These are phyloP conservation scores for Spialia ferax DNA, from an alignment of 2,888 invertebrate genomes.

Conservation along the genomic window DNA sequence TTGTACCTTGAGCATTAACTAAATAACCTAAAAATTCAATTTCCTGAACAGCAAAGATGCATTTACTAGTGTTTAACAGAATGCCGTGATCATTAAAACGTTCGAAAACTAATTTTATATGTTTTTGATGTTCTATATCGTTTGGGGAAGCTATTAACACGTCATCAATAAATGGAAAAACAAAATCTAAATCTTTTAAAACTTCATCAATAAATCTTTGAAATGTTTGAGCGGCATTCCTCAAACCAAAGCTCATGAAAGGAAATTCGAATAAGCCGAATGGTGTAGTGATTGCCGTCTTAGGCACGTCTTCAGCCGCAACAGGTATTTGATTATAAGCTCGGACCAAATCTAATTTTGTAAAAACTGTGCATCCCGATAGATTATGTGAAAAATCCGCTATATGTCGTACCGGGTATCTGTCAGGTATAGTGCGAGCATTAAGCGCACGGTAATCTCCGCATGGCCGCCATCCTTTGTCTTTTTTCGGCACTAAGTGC, in stretches of 20 bases:
- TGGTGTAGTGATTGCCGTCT: too few relatives aligned
- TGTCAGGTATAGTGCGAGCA: slow-evolving; percentile 31
- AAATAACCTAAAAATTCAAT: slow-evolving; percentile 12
- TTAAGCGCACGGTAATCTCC: slow-evolving; percentile 36
- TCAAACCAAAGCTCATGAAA: slow-evolving; percentile 57
- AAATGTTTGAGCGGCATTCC: slow-evolving; percentile 66
- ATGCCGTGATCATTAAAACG: slow-evolving; percentile 11
- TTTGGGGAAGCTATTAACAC: slow-evolving; percentile 48
- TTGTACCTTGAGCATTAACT: background rate
- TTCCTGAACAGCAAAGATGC: slow-evolving; percentile 3
- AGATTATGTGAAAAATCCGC: slow-evolving; percentile 36
- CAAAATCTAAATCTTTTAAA: slow-evolving; percentile 4
- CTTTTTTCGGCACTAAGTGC: slow-evolving; percentile 35
- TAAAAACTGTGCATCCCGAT: slow-evolving; percentile 22
- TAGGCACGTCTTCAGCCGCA: slow-evolving; percentile 51
- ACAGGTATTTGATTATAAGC: slow-evolving; percentile 63
- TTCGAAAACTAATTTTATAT: slow-evolving; percentile 2
- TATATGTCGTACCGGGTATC: slow-evolving; percentile 32
- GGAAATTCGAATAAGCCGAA: too few relatives aligned
- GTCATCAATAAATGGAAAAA: slow-evolving; percentile 54
- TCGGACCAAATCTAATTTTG: slow-evolving; percentile 36
- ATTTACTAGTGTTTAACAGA: background rate
- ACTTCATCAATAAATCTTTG: slow-evolving; percentile 19
- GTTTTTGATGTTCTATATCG: slow-evolving; percentile 15
- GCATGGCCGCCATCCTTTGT: slow-evolving; percentile 37